These are phyloP conservation scores for Hestina assimilis DNA, from an alignment of 1,140 invertebrate species.

Conservation along the genomic window DNA sequence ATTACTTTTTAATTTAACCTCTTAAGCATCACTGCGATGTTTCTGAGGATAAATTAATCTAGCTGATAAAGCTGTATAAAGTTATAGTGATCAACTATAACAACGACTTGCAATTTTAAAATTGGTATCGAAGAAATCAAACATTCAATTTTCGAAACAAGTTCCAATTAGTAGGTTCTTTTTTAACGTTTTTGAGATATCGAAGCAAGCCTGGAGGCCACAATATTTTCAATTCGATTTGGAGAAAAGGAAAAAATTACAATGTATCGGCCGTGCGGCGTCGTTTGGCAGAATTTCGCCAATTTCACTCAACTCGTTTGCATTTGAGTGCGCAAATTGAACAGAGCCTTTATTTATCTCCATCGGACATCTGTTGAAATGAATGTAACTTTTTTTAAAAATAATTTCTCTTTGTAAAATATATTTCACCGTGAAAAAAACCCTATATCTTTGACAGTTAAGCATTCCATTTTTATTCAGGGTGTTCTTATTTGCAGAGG, in stretches of 20 bases:
- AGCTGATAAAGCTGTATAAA: not conserved
- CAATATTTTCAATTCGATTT: slow-evolving; percentile 13
- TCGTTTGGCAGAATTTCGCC: slow-evolving; percentile 38
- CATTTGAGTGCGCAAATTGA: slow-evolving; percentile 31
- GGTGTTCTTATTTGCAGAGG: slow-evolving; percentile 33
- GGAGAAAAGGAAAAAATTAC: slow-evolving; percentile 7
- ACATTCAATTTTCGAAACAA: not conserved
- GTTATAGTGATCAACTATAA: not conserved
- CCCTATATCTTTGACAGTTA: slow-evolving; percentile 56
- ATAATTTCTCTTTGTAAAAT: slow-evolving; percentile 53
- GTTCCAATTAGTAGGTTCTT: not conserved
- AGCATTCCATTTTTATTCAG: slow-evolving; percentile 48
- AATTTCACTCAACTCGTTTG: slow-evolving; percentile 53
- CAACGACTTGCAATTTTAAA: not conserved
- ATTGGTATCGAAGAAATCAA: not conserved
- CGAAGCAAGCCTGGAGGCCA: not conserved
- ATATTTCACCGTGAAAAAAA: slow-evolving; percentile 51
- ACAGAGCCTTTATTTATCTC: slow-evolving; percentile 53
- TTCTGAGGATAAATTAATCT: too few relatives aligned
- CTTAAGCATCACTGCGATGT: too few relatives aligned
- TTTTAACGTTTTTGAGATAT: not conserved
- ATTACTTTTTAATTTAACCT: too few relatives aligned
- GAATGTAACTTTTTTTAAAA: not conserved
- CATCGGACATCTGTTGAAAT: slow-evolving; percentile 52
- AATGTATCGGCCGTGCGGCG: slow-evolving; percentile 16